A percentile compares a stretch with the other conserved stretches of the same genome.
Conservation (phyloP, 2,797 vertebrate species). For the Pangasius larnaudii region DNA sequence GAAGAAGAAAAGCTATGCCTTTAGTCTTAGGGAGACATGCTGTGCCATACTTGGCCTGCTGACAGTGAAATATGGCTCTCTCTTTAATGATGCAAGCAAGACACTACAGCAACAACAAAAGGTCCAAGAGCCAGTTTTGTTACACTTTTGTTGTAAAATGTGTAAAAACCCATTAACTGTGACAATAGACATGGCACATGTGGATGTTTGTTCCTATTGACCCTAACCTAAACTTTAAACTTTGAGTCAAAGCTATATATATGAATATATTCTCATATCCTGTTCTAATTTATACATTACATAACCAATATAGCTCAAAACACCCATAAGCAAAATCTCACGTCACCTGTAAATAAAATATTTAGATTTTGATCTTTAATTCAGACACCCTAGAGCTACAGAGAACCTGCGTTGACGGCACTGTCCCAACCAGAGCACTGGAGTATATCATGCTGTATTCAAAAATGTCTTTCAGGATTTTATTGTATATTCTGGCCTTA, state of each 20-base stretch:
- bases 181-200: neutral
- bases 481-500: neutral
- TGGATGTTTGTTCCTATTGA: neutral
- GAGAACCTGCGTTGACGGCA: neutral
- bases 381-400: neutral
- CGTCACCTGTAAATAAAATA: neutral
- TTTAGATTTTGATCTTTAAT: neutral
- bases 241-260: neutral
- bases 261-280: neutral
- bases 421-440: neutral
- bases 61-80: constrained; percentile 67
- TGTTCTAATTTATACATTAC: neutral
- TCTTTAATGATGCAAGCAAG: constrained; percentile 62
- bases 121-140: constrained; percentile 61
- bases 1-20: constrained; percentile 58
- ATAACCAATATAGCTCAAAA: neutral
- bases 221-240: neutral
- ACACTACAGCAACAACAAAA: constrained; percentile 69
- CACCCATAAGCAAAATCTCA: neutral
- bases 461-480: neutral
- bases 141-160: constrained; percentile 14
- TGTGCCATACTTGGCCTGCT: constrained; percentile 52
- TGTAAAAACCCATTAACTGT: constrained; percentile 22
- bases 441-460: neutral
- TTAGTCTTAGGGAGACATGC: constrained; percentile 61